These are phyloP conservation scores for Lethenteron camtschaticum DNA, from an alignment of 2,113 vertebrate species.

Conservation along the genomic window DNA sequence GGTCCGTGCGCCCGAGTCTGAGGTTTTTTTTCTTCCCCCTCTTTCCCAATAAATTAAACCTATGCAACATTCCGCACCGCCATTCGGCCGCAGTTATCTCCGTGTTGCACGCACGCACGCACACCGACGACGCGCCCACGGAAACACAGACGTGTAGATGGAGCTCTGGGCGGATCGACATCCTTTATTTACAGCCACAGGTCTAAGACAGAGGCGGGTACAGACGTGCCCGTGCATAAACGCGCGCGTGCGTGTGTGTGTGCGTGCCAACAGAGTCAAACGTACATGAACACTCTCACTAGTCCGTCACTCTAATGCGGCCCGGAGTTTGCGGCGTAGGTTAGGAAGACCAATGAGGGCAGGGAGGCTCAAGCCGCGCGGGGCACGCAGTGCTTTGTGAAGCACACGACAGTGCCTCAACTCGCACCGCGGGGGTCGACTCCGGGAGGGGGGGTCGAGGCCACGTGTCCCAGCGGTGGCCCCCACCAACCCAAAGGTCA, in stretches of 20 bases:
- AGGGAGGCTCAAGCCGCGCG: background rate
- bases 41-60: background rate
- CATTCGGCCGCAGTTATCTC: background rate
- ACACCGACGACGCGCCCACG: background rate
- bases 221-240: background rate
- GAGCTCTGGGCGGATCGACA: too few relatives aligned
- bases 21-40: background rate
- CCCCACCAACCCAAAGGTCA: too few relatives aligned
- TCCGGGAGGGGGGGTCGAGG: background rate
- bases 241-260: constrained; percentile 6
- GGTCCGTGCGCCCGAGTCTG: background rate
- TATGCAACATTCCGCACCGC: background rate
- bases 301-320: too few relatives aligned
- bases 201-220: too few relatives aligned
- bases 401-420: background rate
- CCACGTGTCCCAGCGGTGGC: background rate
- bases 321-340: background rate
- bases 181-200: too few relatives aligned
- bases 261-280: constrained; percentile 11
- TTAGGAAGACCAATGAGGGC: background rate
- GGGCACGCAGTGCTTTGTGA: background rate
- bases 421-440: background rate
- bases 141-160: too few relatives aligned
- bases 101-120: background rate
- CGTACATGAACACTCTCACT: constrained; percentile 8